Conservation (phyloP, 2,797 vertebrate species). For the Pseudochaenichthys georgianus region DNA sequence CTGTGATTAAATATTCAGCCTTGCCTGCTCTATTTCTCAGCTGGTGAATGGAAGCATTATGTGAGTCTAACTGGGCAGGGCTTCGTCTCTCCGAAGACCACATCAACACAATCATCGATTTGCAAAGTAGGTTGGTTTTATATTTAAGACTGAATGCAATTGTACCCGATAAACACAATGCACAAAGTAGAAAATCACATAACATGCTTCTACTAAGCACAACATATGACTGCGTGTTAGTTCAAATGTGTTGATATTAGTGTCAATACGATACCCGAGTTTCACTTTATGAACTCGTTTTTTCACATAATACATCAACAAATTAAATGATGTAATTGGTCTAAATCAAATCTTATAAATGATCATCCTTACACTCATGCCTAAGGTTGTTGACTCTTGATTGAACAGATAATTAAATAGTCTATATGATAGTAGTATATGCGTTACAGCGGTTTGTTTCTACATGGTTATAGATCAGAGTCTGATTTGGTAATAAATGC, state of each 20-base stretch:
- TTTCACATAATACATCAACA: no score
- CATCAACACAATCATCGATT: neutral
- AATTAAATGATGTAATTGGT: no score
- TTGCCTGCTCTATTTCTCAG: conserved; percentile 15
- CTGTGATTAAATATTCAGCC: conserved; percentile 32
- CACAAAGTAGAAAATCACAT: neutral
- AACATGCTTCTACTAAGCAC: neutral
- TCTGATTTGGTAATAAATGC: no score
- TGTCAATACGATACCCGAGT: neutral
- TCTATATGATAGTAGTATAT: no score
- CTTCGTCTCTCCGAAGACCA: neutral
- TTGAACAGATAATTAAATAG: no score
- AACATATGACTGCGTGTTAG: neutral
- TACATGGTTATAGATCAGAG: no score
- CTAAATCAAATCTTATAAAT: no score
- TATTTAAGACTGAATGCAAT: neutral
- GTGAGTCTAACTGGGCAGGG: neutral
- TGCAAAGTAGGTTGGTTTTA: neutral
- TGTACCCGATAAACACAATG: neutral
- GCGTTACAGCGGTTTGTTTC: no score
- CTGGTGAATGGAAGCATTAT: conserved; percentile 11
- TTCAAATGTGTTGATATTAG: neutral
- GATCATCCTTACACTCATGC: no score
- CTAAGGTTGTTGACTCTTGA: no score
- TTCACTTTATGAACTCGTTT: neutral